Evolutionary conservation across 2,113 vertebrate genomes (phyloP).

Genomic region (Rousettus leschenaultii): DNA sequence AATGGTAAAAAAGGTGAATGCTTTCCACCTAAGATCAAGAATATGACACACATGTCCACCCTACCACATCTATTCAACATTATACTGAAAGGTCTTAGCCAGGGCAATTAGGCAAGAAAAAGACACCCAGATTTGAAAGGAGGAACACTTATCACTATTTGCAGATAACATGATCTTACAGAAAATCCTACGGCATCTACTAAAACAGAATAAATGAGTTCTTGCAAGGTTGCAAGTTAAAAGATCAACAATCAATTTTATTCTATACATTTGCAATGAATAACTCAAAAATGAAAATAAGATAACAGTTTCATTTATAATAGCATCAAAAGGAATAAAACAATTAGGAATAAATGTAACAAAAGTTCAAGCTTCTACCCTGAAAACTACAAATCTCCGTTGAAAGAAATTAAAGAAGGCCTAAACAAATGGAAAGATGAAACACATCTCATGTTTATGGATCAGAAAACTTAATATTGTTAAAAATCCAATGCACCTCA

Average conservation of each 20-base stretch:
- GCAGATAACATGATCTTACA: not conserved
- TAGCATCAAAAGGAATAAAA: not conserved
- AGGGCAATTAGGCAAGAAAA: not conserved
- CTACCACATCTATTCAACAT: not conserved
- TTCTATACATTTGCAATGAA: not conserved
- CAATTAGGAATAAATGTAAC: not conserved
- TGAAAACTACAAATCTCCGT: not conserved
- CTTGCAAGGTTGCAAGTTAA: not conserved
- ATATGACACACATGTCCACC: not conserved
- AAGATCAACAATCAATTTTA: not conserved
- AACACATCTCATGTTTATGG: not conserved
- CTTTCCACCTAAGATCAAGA: not conserved
- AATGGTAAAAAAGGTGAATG: not conserved
- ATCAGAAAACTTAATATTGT: not conserved
- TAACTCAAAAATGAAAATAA: not conserved
- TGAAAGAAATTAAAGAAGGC: not conserved
- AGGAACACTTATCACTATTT: not conserved
- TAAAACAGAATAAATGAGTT: not conserved
- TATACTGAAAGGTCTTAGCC: not conserved
- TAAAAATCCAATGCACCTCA: not conserved
- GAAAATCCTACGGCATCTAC: not conserved
- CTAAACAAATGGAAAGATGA: not conserved
- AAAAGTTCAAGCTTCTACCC: not conserved
- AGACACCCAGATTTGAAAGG: not conserved
- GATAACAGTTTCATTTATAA: not conserved